Evolutionary conservation across 1,140 invertebrate genomes (phyloP).

Genomic region (Drosophila suzukii): DNA sequence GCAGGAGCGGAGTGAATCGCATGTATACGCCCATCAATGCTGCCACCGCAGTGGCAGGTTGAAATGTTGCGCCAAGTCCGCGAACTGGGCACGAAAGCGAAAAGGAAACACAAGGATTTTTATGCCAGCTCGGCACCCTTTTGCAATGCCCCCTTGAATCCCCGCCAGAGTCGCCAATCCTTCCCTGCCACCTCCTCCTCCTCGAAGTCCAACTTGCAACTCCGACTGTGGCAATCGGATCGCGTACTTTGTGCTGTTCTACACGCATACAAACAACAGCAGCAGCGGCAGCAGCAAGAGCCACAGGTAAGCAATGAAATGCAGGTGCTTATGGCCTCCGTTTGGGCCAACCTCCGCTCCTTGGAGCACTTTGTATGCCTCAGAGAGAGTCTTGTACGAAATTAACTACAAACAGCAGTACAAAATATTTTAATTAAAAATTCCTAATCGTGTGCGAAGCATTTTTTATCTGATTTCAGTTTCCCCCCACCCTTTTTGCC

Average conservation of each 20-base stretch:
- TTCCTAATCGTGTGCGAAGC: slow-evolving; percentile 84
- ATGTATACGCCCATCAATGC: slow-evolving; percentile 83
- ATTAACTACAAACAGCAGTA: slow-evolving; percentile 83
- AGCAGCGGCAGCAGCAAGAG: slow-evolving; percentile 4
- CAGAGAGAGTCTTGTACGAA: slow-evolving; percentile 75
- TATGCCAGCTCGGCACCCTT: slow-evolving; percentile 67
- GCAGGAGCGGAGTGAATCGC: slow-evolving; percentile 75
- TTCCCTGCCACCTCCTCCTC: background rate
- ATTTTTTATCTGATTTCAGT: slow-evolving; percentile 83
- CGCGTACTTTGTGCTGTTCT: slow-evolving; percentile 81
- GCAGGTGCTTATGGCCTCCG: slow-evolving; percentile 71
- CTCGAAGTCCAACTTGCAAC: slow-evolving; percentile 17
- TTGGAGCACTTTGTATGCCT: slow-evolving; percentile 64
- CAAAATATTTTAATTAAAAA: slow-evolving; percentile 85
- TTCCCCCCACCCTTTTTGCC: slow-evolving; percentile 15
- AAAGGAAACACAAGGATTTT: slow-evolving; percentile 64
- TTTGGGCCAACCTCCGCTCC: slow-evolving; percentile 16
- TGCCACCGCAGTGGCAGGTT: slow-evolving; percentile 81
- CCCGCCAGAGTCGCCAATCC: background rate
- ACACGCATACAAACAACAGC: slow-evolving; percentile 79
- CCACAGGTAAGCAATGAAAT: slow-evolving; percentile 46
- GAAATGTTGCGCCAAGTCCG: slow-evolving; percentile 73
- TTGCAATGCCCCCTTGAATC: slow-evolving; percentile 17
- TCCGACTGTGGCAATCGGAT: slow-evolving; percentile 75
- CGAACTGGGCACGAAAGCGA: slow-evolving; percentile 75